These are phyloP conservation scores for Spialia ferax DNA, from an alignment of 2,888 invertebrate species.

Conservation along the genomic window DNA sequence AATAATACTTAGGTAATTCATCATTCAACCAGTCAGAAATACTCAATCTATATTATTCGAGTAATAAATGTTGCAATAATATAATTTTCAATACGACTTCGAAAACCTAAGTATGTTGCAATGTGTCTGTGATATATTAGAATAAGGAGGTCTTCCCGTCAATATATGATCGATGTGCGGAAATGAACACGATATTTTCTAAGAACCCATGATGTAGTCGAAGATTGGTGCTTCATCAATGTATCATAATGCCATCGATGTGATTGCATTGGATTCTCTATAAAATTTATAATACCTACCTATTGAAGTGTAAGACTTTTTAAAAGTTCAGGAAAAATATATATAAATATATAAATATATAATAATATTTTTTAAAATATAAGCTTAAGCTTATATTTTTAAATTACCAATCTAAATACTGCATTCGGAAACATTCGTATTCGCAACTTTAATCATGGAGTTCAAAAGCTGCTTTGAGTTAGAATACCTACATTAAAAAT, in stretches of 20 bases:
- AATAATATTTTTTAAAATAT: too few species aligned
- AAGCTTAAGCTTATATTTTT: too few species aligned
- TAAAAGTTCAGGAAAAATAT: too few species aligned
- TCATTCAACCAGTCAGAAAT: too few species aligned
- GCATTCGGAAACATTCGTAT: too few species aligned
- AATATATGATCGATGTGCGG: slow-evolving; percentile 82
- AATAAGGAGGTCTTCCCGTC: slow-evolving; percentile 82
- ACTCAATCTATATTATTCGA: too few species aligned
- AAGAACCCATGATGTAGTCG: slow-evolving; percentile 71
- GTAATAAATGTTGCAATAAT: neutral
- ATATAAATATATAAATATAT: too few species aligned
- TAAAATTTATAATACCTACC: neutral
- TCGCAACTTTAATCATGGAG: neutral
- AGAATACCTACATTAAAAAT: neutral
- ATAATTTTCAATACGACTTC: slow-evolving; percentile 2
- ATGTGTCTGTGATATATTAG: slow-evolving; percentile 82
- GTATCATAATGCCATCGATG: slow-evolving; percentile 46
- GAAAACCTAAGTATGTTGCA: slow-evolving; percentile 49
- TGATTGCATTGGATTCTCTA: slow-evolving; percentile 42
- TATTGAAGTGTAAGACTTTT: too few species aligned
- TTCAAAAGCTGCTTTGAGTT: neutral
- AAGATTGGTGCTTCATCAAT: slow-evolving; percentile 66
- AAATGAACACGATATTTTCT: slow-evolving; percentile 84
- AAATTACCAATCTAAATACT: too few species aligned
- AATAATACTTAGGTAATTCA: too few species aligned